Base-by-base conservation (phyloP, 2,888 invertebrate species). In the Lycia hirtaria region DNA sequence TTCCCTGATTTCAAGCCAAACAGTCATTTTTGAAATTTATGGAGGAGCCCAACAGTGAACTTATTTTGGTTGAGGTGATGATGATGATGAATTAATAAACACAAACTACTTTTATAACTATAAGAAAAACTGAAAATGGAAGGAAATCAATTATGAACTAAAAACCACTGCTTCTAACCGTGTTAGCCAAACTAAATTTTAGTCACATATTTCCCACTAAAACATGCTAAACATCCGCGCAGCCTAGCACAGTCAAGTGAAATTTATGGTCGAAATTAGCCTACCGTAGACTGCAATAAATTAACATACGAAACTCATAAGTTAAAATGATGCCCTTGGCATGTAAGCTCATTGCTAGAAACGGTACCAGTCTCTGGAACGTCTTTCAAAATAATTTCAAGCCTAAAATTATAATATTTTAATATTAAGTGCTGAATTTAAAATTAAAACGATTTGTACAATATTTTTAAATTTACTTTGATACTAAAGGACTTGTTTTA, bases 261-360 rank as follows among this genome's bases (percentile, higher is more conserved):
- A 88, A 90, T 91, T 89, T 91, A 89, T 88, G 73, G 80, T 69
- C 64, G 78, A 90, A 89, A 90, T 90, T 89, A 89, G 87, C 82
- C 71, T 70, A 72, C 77, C 83, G 83, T 83, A 72, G 83, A 81
- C 81, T 85, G 84, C 84, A 79, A 89, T 91, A 89, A 87, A 91
- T 90, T 89, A 87, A 84, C 88, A 88, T 90, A 86, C 81, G 86
- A 88, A 88, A 86, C 82, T 87, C 88, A 83, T 88, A 87, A 83
- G 83, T 87, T 86, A 80, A 82, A 84, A 81, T 57, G 61, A 61
- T 64, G 67, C 76, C 78, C 76, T 80, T 75, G 68, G 68, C 68
- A 71, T 72, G 70, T 73, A 52, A 45, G 52, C 53, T 47, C 50
- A 49, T 33, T 53, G 26, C 60, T 65, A 54, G 59, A 65, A 54